Evolutionary conservation across 2,797 vertebrate genomes (phyloP).

Genomic region (Heteromormyrus szaboi): DNA sequence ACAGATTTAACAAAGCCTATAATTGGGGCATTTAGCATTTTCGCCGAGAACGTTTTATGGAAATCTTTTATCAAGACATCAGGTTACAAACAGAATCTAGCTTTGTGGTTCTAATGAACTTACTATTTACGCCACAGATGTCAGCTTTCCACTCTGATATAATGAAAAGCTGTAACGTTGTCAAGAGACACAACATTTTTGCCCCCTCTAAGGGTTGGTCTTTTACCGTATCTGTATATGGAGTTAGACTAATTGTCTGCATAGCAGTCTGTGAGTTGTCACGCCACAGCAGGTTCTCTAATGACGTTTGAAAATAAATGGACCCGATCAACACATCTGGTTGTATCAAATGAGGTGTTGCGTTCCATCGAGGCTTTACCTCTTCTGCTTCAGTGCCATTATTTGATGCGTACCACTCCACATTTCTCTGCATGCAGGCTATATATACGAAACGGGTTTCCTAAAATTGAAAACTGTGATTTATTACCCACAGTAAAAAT

Average conservation of each 20-base stretch:
- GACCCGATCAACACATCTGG: conserved; percentile 1
- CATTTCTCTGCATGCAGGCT: background rate
- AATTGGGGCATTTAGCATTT: conserved; percentile 8
- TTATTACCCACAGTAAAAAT: background rate
- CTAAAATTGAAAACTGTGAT: background rate
- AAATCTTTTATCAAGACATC: background rate
- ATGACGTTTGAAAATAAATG: conserved; percentile 24
- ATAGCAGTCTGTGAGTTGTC: background rate
- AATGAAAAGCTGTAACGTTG: background rate
- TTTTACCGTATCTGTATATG: background rate
- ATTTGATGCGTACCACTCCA: background rate
- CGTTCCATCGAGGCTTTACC: background rate
- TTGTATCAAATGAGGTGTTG: background rate
- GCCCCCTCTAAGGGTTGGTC: background rate
- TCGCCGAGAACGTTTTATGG: background rate
- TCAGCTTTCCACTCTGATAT: background rate
- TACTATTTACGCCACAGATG: background rate
- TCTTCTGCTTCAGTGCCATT: background rate
- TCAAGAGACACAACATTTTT: background rate
- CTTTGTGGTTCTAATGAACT: background rate
- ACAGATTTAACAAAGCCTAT: background rate
- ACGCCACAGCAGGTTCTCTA: conserved; percentile 8
- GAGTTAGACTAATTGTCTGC: background rate
- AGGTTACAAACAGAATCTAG: background rate
- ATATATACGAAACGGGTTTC: background rate